Percentiles rank a stretch among this genome's conserved stretches.
These are phyloP conservation scores for Parelbella ahira DNA, from an alignment of 2,888 invertebrate genomes.

Conservation along the genomic window DNA sequence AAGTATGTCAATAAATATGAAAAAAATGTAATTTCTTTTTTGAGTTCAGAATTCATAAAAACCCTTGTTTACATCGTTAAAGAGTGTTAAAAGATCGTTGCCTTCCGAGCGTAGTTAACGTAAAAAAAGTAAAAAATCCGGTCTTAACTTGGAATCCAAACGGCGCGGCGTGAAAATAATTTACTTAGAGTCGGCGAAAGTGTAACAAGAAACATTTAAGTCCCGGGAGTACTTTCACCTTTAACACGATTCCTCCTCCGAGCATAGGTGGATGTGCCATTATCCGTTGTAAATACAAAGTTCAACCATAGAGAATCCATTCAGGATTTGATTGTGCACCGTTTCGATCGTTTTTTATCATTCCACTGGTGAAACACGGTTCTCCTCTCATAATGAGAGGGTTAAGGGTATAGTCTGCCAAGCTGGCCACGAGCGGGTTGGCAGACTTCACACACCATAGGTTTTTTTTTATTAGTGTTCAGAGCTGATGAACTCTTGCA, in stretches of 20 bases:
- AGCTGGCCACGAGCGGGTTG: too few species aligned
- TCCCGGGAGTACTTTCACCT: slow-evolving; percentile 11
- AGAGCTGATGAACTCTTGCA: too few species aligned
- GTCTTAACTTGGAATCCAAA: slow-evolving; percentile 8
- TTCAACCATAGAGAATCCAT: background rate
- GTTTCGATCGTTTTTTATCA: background rate
- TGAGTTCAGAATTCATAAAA: too few species aligned
- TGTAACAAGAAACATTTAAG: slow-evolving; percentile 14
- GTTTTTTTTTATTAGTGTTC: too few species aligned
- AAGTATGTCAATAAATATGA: too few species aligned
- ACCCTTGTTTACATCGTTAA: slow-evolving; percentile 3
- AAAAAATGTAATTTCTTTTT: too few species aligned
- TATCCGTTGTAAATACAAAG: slow-evolving; percentile 6
- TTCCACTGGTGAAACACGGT: too few species aligned
- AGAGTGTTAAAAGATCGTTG: slow-evolving; percentile 2
- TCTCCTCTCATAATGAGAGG: too few species aligned
- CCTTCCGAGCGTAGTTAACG: slow-evolving; percentile 11
- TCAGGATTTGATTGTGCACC: background rate
- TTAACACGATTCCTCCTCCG: slow-evolving; percentile 4
- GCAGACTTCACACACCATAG: too few species aligned
- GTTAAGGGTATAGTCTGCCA: too few species aligned
- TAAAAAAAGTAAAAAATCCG: slow-evolving; percentile 2
- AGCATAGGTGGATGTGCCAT: slow-evolving; percentile 3
- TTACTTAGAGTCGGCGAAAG: slow-evolving; percentile 3
- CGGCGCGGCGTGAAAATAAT: slow-evolving; percentile 10